Conservation (phyloP, 2,888 invertebrate genomes). For the Drosophila dives region DNA sequence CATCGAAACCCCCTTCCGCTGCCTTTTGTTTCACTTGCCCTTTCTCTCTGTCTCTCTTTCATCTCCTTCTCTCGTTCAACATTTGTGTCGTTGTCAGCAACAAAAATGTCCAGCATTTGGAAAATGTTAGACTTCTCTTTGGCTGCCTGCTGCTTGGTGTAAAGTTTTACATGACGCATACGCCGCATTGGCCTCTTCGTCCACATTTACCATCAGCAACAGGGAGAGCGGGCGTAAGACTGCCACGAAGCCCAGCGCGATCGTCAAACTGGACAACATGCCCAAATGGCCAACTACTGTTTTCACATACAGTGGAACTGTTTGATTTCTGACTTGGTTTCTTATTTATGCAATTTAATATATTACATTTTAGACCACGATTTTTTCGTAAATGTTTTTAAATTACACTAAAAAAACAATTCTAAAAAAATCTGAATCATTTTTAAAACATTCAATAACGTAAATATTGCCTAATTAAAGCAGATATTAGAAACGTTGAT, state of each 20-base stretch:
- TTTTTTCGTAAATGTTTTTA: background rate
- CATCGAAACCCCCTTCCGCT: constrained; percentile 1
- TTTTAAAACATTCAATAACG: too few relatives aligned
- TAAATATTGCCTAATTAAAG: too few relatives aligned
- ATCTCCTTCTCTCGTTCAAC: constrained; percentile 12
- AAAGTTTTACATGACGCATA: constrained; percentile 66
- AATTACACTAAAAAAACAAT: background rate
- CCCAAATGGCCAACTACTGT: constrained; percentile 6
- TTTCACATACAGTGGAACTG: background rate
- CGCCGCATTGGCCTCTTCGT: constrained; percentile 59
- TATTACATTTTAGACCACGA: background rate
- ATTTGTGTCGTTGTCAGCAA: constrained; percentile 63
- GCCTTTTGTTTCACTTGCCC: constrained; percentile 36
- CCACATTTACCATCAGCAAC: constrained; percentile 10
- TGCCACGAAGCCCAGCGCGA: constrained; percentile 28
- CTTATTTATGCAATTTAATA: background rate
- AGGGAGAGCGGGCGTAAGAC: background rate
- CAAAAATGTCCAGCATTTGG: constrained; percentile 72
- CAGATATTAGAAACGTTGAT: background rate
- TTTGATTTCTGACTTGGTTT: background rate
- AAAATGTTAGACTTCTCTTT: constrained; percentile 57
- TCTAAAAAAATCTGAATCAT: too few relatives aligned
- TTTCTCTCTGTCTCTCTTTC: background rate
- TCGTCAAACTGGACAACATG: constrained; percentile 40
- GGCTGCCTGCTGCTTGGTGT: constrained; percentile 26